Percentiles rank a stretch among this genome's conserved stretches.
These are phyloP conservation scores for Centrocercus urophasianus DNA, from an alignment of 2,113 vertebrate species.

Conservation along the genomic window DNA sequence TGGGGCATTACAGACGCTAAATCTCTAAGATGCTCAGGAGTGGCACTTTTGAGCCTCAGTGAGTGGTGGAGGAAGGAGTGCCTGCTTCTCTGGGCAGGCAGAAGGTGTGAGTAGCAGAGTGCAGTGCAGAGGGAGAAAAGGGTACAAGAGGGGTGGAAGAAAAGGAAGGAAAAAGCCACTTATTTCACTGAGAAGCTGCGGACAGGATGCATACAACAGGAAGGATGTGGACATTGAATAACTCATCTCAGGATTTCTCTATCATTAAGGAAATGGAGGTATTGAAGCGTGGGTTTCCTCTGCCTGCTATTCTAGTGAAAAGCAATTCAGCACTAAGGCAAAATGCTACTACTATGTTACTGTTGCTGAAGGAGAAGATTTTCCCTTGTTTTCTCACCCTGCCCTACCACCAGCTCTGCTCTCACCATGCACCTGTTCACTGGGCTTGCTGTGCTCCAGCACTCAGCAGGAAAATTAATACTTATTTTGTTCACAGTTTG, in stretches of 20 bases:
- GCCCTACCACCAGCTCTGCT: not conserved
- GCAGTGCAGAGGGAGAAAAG: not conserved
- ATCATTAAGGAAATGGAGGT: constrained; percentile 56
- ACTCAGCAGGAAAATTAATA: not conserved
- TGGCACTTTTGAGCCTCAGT: not conserved
- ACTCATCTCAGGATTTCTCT: constrained; percentile 71
- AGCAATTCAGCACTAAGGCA: constrained; percentile 4
- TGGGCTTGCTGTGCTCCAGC: not conserved
- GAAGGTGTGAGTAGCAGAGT: not conserved
- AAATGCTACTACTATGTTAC: not conserved
- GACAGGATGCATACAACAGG: constrained; percentile 74
- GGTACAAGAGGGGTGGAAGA: not conserved
- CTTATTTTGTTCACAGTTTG: not conserved
- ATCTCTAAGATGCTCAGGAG: not conserved
- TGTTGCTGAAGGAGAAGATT: constrained; percentile 19
- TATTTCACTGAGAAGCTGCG: constrained; percentile 42
- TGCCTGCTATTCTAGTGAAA: constrained; percentile 31
- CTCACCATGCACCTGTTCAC: constrained; percentile 26
- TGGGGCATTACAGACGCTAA: not conserved
- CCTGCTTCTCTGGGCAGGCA: not conserved
- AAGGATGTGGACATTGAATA: constrained; percentile 70
- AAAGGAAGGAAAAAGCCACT: not conserved
- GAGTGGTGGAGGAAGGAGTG: not conserved
- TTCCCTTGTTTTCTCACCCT: constrained; percentile 46
- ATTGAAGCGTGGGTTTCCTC: constrained; percentile 32